phyloP scores from a whole-genome alignment of 30 jellyfish, hydroid and myxozoan species.

The Aurelia coerulea region DNA sequence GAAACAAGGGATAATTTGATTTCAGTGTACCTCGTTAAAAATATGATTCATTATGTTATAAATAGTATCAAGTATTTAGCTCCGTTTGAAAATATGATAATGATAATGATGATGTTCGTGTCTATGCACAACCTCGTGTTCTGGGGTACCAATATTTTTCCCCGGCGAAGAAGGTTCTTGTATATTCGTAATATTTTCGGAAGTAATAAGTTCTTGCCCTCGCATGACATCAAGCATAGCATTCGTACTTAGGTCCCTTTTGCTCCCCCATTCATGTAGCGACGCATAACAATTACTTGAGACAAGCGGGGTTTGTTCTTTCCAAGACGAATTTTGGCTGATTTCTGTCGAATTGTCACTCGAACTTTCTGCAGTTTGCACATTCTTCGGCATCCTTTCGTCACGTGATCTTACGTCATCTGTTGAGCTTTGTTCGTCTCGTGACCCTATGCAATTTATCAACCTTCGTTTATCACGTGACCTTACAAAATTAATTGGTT shows the following conservation, averaged over 20 bases:
- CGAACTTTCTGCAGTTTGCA: conserved; percentile 3
- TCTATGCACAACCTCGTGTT: conserved; percentile 33
- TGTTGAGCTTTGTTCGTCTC: not conserved
- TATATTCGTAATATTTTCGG: not conserved
- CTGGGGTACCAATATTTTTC: conserved; percentile 27
- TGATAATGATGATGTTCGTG: conserved; percentile 77
- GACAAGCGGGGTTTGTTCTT: conserved; percentile 24
- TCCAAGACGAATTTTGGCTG: conserved; percentile 40
- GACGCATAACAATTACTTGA: not conserved
- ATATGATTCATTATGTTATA: conserved; percentile 41
- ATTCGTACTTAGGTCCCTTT: conserved; percentile 22
- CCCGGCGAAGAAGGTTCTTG: conserved; percentile 20
- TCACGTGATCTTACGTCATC: conserved; percentile 21
- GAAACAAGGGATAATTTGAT: too few species aligned
- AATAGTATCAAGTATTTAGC: conserved; percentile 30
- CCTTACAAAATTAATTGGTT: conserved; percentile 16
- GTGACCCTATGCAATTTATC: not conserved
- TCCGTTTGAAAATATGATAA: conserved; percentile 53
- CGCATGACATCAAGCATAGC: conserved; percentile 29
- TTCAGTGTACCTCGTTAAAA: too few species aligned
- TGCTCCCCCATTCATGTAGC: conserved; percentile 30
- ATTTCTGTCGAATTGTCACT: conserved; percentile 17
- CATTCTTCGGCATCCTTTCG: not conserved
- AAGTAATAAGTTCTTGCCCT: conserved; percentile 1
- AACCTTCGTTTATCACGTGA: not conserved